Evolutionary conservation across 2,797 vertebrate genomes (phyloP).

Genomic region (Sebastes itinus): DNA sequence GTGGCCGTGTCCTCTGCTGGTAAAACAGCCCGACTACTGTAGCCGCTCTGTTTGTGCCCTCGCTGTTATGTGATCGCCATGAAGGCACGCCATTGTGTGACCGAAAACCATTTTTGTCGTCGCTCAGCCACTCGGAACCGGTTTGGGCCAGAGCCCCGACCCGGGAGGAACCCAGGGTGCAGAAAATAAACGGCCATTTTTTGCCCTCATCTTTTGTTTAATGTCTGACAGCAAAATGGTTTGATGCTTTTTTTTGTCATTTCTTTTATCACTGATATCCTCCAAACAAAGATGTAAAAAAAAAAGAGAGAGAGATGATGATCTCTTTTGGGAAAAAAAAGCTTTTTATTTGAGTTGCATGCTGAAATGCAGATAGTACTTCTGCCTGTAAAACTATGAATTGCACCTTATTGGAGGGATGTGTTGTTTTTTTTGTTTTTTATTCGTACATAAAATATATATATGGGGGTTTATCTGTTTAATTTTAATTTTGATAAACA

Average conservation of each 20-base stretch:
- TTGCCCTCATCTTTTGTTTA: conserved; percentile 9
- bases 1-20: conserved; percentile 28
- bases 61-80: conserved; percentile 48
- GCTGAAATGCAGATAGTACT: conserved; percentile 39
- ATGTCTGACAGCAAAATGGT: conserved; percentile 7
- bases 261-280: neutral
- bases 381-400: conserved; percentile 55
- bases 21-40: conserved; percentile 61
- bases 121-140: conserved; percentile 43
- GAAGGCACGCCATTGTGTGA: conserved; percentile 62
- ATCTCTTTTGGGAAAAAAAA: conserved; percentile 10
- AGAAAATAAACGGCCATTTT: neutral
- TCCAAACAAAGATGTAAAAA: conserved; percentile 39
- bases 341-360: conserved; percentile 50
- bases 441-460: neutral
- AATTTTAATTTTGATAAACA: conserved; percentile 6
- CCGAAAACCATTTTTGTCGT: conserved; percentile 40
- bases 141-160: conserved; percentile 30
- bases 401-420: conserved; percentile 65
- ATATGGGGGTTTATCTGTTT: conserved; percentile 8
- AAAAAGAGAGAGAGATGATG: neutral
- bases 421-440: neutral
- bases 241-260: neutral
- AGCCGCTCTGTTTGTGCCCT: conserved; percentile 52
- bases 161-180: neutral